Base-by-base conservation (phyloP, 92 coral and sea anemone genomes). In the Phenganax subtilis region DNA sequence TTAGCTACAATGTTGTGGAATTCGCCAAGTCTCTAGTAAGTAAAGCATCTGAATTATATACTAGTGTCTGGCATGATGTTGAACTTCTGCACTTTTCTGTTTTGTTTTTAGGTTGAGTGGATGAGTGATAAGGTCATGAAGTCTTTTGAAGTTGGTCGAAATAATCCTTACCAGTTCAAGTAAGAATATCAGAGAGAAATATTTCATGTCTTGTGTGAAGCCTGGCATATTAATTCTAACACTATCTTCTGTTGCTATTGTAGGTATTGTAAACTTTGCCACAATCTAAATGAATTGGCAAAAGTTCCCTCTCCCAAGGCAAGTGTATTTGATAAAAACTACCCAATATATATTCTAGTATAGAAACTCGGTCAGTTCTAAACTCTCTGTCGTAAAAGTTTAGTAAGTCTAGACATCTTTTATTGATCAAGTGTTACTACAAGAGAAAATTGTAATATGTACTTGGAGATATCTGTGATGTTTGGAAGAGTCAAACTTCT, bases 51-150 rank as follows among this genome's bases (percentile, higher is more conserved):
- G 54, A 5, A 30, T 29, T 25, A 11, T 52, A 9, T 1, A 20
- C 25, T 20, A 20, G 25, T 20, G 25, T 20, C 25, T 20, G 25
- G 25, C 25, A 20, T 20, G 25, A 20, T 37, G 47, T 37, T 37
- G 47, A 37, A 37, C 47, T 12, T 61, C n/a, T 7, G 66, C 7
- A 31, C 54, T n/a, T 55, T 12, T 16, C 53, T 5, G 9, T 16
- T 68, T 65, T 51, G 14, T 29, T 30, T 69, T 11, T 60, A 93
- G 98, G 98, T 94, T 81, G 98, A 94, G 72, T 94, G 98, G 98
- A 94, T 94, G 98, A 94, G 98, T 84, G 98, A 94, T 61, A 94
- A 94, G 76, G 92, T 94, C 16, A 94, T 94, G 98, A 94, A 94
- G 80, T 91, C 98, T 54, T 94, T 94, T 94, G 98, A 94, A 84